Percentiles rank a stretch among this genome's conserved stretches.
These are phyloP conservation scores for Danio jaintianensis DNA, from an alignment of 2,797 vertebrate species.

Conservation along the genomic window DNA sequence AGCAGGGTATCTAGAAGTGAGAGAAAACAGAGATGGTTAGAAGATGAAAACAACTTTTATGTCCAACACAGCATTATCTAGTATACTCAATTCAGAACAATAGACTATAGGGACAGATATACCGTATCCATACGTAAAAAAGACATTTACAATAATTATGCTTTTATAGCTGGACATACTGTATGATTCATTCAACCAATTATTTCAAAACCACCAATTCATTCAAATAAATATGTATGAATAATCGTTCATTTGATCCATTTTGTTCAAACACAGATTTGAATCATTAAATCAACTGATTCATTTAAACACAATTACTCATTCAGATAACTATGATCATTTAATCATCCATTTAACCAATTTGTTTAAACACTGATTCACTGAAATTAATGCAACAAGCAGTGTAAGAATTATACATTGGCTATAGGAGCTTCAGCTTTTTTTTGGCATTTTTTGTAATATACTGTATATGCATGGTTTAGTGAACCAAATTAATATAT, in stretches of 20 bases:
- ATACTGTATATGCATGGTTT: no score
- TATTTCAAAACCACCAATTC: background rate
- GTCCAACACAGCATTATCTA: constrained; percentile 11
- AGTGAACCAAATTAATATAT: no score
- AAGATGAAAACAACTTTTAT: constrained; percentile 2
- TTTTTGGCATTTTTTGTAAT: no score
- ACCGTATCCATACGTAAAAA: constrained; percentile 32
- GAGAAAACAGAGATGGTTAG: constrained; percentile 35
- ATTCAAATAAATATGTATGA: background rate
- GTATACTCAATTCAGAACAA: background rate
- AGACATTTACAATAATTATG: constrained; percentile 45
- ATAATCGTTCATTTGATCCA: no score
- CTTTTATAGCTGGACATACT: constrained; percentile 50
- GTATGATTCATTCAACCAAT: background rate
- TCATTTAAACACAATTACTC: no score
- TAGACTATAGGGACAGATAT: background rate
- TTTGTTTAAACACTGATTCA: background rate
- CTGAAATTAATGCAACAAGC: no score
- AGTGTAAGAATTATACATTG: no score
- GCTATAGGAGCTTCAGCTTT: no score
- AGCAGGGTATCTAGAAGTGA: constrained; percentile 73
- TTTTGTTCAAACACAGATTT: no score
- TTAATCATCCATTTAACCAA: background rate
- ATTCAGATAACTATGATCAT: no score
- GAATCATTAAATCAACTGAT: no score